These are phyloP conservation scores for Wiebesia pumilae DNA, from an alignment of 1,140 invertebrate genomes.

Conservation along the genomic window DNA sequence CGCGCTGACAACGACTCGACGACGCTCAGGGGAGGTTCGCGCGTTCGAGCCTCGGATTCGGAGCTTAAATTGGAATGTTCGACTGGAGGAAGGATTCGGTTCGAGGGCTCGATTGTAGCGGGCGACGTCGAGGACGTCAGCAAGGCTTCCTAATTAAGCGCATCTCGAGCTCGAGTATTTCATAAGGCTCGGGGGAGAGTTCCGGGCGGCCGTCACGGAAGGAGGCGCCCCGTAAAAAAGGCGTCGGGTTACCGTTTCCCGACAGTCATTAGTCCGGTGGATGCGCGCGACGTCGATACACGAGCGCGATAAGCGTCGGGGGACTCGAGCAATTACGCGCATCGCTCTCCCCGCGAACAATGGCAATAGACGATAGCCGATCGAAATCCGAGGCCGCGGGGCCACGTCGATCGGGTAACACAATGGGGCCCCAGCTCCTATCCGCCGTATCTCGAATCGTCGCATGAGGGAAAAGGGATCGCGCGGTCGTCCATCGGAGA, in stretches of 20 bases:
- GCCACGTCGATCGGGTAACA: conserved; percentile 39
- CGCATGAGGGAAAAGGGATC: background rate
- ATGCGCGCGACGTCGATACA: conserved; percentile 48
- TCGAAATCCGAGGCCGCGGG: conserved; percentile 41
- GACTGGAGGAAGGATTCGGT: too few relatives aligned
- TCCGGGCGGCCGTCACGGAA: background rate
- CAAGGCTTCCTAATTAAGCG: background rate
- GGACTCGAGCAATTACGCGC: conserved; percentile 48
- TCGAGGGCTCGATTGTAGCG: too few relatives aligned
- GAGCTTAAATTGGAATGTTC: too few relatives aligned
- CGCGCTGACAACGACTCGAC: background rate
- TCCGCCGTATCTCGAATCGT: background rate
- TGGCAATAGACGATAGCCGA: conserved; percentile 36
- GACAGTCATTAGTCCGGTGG: conserved; percentile 46
- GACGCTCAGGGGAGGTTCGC: background rate
- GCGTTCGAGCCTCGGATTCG: too few relatives aligned
- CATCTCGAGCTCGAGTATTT: background rate
- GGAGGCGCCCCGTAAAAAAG: conserved; percentile 1
- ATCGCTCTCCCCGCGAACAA: background rate
- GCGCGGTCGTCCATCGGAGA: background rate
- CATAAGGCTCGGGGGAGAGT: background rate
- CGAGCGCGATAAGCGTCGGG: conserved; percentile 28
- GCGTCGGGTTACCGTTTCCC: conserved; percentile 49
- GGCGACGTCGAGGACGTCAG: background rate
- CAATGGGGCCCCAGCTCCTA: conserved; percentile 5